Percentiles rank a stretch among this genome's conserved stretches.
Evolutionary conservation across 1,140 invertebrate genomes (phyloP).

Genomic region (Cyphomyrmex costatus): DNA sequence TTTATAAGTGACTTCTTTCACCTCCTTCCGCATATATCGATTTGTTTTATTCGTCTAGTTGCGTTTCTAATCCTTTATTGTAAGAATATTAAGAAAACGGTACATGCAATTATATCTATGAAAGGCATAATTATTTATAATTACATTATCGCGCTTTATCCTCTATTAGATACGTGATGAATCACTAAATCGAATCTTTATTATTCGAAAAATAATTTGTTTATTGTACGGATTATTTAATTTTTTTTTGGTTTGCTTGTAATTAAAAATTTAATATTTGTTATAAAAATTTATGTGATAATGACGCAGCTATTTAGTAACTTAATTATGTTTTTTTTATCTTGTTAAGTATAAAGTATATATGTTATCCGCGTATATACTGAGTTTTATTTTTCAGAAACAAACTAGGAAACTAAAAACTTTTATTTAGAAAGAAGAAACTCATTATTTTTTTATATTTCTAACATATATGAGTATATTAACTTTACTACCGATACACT

Average conservation of each 20-base stretch:
- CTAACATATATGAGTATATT: neutral
- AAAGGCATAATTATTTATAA: slow-evolving; percentile 15
- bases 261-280: neutral
- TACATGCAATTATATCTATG: slow-evolving; percentile 4
- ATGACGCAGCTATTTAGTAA: neutral
- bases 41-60: neutral
- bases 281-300: neutral
- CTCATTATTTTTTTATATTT: neutral
- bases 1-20: slow-evolving; percentile 29
- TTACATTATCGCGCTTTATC: neutral
- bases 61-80: neutral
- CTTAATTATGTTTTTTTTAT: neutral
- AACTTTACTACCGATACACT: neutral
- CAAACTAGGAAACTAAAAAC: neutral
- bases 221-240: neutral
- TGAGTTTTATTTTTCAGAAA: neutral
- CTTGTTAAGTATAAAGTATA: neutral
- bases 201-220: neutral
- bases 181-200: neutral
- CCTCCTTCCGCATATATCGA: neutral
- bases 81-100: neutral
- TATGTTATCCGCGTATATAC: neutral
- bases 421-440: slow-evolving; percentile 3
- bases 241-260: neutral
- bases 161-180: neutral